A percentile compares a stretch with the other conserved stretches of the same genome.
phyloP scores from a whole-genome alignment of 2,113 vertebrate genomes.

The Crotalus viridis region DNA sequence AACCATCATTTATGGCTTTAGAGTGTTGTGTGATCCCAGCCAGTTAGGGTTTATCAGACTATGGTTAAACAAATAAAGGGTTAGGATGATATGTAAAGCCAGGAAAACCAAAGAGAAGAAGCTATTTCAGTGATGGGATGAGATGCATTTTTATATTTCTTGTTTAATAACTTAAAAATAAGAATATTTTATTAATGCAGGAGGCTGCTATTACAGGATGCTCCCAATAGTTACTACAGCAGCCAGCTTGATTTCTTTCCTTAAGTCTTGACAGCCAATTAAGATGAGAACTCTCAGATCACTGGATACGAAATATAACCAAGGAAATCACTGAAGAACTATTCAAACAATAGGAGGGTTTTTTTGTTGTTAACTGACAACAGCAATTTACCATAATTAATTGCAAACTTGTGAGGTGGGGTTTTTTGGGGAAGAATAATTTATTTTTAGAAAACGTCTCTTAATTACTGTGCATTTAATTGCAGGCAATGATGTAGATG shows the following conservation, averaged over 20 bases:
- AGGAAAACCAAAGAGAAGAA: not conserved
- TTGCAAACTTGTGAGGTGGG: not conserved
- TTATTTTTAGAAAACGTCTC: conserved; percentile 2
- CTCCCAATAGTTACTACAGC: not conserved
- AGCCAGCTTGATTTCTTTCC: not conserved
- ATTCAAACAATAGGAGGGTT: not conserved
- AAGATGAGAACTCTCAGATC: not conserved
- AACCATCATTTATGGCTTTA: not conserved
- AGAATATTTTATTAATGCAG: not conserved
- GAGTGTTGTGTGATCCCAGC: not conserved
- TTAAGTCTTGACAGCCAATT: not conserved
- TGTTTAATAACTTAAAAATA: not conserved
- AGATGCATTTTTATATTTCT: not conserved
- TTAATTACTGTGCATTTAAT: conserved; percentile 35
- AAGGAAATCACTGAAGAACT: not conserved
- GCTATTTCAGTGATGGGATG: not conserved
- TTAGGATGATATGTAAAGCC: not conserved
- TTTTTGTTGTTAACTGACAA: not conserved
- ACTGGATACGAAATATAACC: not conserved
- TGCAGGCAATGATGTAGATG: not conserved
- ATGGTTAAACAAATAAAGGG: not conserved
- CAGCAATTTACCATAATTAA: not conserved
- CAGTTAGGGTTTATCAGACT: not conserved
- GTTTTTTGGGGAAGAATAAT: not conserved
- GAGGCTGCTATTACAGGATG: not conserved